Percentiles rank a stretch among this genome's conserved stretches.
These are phyloP conservation scores for Sisor rabdophorus DNA, from an alignment of 2,113 vertebrate species.

Conservation along the genomic window DNA sequence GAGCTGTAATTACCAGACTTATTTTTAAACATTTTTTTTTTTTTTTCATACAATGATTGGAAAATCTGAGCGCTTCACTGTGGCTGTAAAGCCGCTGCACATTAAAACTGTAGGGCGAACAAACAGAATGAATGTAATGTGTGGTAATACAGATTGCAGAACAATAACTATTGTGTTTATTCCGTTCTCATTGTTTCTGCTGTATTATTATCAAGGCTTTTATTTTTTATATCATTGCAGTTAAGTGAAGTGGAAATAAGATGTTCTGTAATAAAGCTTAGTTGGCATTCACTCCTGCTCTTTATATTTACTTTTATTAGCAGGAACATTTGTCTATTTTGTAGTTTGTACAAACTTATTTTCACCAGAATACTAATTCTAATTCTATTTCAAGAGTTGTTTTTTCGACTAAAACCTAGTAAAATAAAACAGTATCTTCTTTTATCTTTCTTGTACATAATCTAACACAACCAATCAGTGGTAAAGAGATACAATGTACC, in stretches of 20 bases:
- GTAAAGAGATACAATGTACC: neutral
- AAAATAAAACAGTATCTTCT: neutral
- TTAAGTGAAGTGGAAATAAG: neutral
- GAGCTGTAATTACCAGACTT: constrained; percentile 40
- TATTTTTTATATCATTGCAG: neutral
- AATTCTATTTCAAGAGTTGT: neutral
- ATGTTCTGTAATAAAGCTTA: neutral
- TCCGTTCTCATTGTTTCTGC: neutral
- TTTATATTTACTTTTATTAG: neutral
- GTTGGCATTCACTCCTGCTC: neutral
- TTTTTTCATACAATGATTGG: constrained; percentile 33
- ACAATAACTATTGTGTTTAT: constrained; percentile 5
- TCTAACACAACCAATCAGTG: neutral
- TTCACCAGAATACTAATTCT: neutral
- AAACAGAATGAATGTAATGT: constrained; percentile 26
- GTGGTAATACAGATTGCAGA: constrained; percentile 5
- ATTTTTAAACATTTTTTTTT: constrained; percentile 47
- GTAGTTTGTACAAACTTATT: neutral
- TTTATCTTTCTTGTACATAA: neutral
- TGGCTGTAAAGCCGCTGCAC: neutral
- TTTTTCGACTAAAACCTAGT: neutral
- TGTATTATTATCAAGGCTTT: neutral
- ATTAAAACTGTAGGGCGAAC: constrained; percentile 41
- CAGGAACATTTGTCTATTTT: neutral
- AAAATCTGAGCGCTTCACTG: constrained; percentile 29